phyloP scores from a whole-genome alignment of 2,113 vertebrate genomes.

The Aphyosemion australe region DNA sequence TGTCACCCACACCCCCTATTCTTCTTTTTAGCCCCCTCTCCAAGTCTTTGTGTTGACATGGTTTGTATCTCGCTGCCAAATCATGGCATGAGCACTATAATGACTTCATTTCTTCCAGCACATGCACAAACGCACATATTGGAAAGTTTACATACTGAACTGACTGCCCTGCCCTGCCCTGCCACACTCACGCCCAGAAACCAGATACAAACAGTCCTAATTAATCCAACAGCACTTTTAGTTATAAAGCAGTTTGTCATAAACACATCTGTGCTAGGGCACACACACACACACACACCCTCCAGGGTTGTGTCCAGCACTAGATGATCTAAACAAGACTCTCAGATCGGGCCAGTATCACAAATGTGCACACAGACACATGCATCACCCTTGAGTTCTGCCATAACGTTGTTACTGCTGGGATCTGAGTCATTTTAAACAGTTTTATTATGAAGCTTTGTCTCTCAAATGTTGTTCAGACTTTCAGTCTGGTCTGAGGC shows the following conservation, averaged over 20 bases:
- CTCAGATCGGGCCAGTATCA: slow-evolving; percentile 36
- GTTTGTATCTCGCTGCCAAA: slow-evolving; percentile 38
- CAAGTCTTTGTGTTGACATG: slow-evolving; percentile 23
- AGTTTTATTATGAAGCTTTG: slow-evolving; percentile 18
- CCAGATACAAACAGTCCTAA: slow-evolving; percentile 15
- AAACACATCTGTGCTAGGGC: slow-evolving; percentile 13
- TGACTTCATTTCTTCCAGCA: slow-evolving; percentile 56
- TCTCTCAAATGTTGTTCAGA: slow-evolving; percentile 13
- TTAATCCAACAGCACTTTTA: slow-evolving; percentile 26
- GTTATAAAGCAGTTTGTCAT: slow-evolving; percentile 5
- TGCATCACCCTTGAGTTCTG: slow-evolving; percentile 16
- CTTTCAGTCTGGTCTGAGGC: slow-evolving; percentile 36
- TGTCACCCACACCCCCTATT: slow-evolving; percentile 15
- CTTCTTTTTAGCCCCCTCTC: neutral
- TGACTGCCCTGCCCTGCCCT: slow-evolving; percentile 14
- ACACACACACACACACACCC: slow-evolving; percentile 6
- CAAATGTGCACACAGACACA: slow-evolving; percentile 22
- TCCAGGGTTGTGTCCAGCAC: slow-evolving; percentile 25
- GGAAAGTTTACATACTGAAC: slow-evolving; percentile 17
- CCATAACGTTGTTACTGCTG: slow-evolving; percentile 24
- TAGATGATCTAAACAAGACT: slow-evolving; percentile 53
- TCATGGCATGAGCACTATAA: slow-evolving; percentile 29
- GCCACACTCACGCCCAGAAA: slow-evolving; percentile 15
- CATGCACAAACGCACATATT: slow-evolving; percentile 37
- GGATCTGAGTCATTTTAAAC: slow-evolving; percentile 36